Evolutionary conservation across 35 echinoderm and acorn worm genomes (phyloP).

Genomic region (Amphiura filiformis): DNA sequence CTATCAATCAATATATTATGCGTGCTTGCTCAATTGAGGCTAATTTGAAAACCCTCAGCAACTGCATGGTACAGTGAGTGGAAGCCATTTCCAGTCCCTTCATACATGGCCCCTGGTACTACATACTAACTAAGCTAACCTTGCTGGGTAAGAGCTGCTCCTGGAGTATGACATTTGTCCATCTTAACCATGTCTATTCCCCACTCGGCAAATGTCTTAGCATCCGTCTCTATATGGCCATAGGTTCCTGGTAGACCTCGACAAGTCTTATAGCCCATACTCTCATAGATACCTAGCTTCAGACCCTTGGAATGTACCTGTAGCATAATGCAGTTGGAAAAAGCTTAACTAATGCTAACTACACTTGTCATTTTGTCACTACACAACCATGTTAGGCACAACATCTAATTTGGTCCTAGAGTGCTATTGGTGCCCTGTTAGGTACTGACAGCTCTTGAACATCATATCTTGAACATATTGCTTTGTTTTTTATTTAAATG

Average conservation of each 20-base stretch:
- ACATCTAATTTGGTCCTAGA: neutral
- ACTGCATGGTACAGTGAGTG: no score
- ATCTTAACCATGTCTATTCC: slow-evolving; percentile 75
- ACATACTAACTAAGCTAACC: no score
- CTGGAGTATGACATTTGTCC: slow-evolving; percentile 48
- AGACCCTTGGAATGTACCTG: slow-evolving; percentile 63
- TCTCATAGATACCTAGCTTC: slow-evolving; percentile 79
- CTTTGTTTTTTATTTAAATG: no score
- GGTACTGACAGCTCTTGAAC: neutral
- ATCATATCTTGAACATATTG: no score
- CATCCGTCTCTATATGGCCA: slow-evolving; percentile 59
- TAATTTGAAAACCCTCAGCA: no score
- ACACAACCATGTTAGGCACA: neutral
- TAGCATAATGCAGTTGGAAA: neutral
- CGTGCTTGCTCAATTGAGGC: no score
- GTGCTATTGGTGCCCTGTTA: neutral
- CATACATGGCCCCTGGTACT: no score
- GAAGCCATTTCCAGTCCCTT: no score
- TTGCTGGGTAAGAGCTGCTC: slow-evolving; percentile 44
- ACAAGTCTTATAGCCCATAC: slow-evolving; percentile 55
- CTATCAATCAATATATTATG: no score
- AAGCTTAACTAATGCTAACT: neutral
- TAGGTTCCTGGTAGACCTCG: slow-evolving; percentile 53
- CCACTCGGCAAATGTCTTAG: slow-evolving; percentile 80
- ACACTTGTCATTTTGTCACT: neutral